These are phyloP conservation scores for Microcebus ravelobensis DNA, from an alignment of 2,113 vertebrate species.

Conservation along the genomic window DNA sequence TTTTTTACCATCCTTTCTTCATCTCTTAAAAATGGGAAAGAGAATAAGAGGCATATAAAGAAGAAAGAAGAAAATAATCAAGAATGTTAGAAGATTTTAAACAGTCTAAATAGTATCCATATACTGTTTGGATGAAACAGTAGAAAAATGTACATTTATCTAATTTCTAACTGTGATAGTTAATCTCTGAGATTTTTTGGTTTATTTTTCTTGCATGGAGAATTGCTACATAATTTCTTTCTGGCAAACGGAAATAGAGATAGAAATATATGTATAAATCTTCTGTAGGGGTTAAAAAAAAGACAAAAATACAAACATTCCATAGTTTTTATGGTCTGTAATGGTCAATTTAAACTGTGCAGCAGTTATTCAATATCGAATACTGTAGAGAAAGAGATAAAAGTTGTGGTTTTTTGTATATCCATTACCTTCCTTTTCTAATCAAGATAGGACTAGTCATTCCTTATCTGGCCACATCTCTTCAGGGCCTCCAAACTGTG, in stretches of 20 bases:
- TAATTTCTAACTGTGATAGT: not conserved
- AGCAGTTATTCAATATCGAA: not conserved
- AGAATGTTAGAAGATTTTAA: not conserved
- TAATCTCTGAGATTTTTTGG: constrained; percentile 8
- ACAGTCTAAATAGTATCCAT: not conserved
- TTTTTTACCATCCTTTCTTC: not conserved
- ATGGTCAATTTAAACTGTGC: not conserved
- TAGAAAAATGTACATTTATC: not conserved
- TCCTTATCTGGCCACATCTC: not conserved
- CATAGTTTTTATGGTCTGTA: not conserved
- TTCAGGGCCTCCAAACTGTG: not conserved
- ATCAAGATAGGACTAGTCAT: not conserved
- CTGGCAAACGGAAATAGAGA: not conserved
- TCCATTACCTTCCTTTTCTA: not conserved
- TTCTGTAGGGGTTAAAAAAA: not conserved
- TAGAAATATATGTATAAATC: not conserved
- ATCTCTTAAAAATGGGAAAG: not conserved
- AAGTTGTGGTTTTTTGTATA: not conserved
- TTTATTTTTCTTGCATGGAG: not conserved
- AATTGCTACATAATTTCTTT: not conserved
- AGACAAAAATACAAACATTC: not conserved
- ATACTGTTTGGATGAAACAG: too few relatives aligned
- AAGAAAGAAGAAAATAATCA: not conserved
- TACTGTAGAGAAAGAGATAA: not conserved
- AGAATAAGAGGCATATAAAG: not conserved